These are phyloP conservation scores for Caenorhabditis sp. DNA, from an alignment of 2,888 invertebrate species.

Conservation along the genomic window DNA sequence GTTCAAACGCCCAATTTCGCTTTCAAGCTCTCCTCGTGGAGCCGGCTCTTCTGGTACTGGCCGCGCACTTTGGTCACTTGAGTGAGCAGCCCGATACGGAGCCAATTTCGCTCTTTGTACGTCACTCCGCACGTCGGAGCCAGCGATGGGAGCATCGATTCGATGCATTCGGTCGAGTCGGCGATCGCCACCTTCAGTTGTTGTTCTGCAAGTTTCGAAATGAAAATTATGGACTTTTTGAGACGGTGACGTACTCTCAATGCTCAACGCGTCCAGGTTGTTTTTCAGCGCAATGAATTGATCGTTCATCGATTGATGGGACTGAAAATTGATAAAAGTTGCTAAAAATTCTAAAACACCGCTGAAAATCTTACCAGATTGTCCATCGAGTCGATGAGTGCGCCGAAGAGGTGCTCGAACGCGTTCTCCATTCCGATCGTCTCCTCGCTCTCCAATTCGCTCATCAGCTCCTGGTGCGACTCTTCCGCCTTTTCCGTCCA, in stretches of 20 bases:
- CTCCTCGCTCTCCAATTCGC: constrained; percentile 10
- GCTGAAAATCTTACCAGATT: constrained; percentile 14
- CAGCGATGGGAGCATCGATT: constrained; percentile 5
- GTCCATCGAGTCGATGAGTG: constrained; percentile 29
- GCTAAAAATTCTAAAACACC: background rate
- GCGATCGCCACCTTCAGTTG: constrained; percentile 19
- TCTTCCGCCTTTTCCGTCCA: constrained; percentile 18
- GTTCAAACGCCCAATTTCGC: constrained; percentile 29
- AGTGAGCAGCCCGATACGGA: constrained; percentile 12
- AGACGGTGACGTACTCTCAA: constrained; percentile 14
- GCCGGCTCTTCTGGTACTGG: constrained; percentile 44
- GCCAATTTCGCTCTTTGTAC: constrained; percentile 40
- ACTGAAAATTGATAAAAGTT: constrained; percentile 33
- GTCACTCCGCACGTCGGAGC: constrained; percentile 25
- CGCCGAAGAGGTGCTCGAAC: constrained; percentile 14
- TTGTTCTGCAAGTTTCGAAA: constrained; percentile 23
- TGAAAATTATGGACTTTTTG: background rate
- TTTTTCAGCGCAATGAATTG: constrained; percentile 30
- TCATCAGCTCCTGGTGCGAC: constrained; percentile 16
- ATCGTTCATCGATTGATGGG: constrained; percentile 42
- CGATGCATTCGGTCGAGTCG: constrained; percentile 6
- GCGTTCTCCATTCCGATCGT: background rate
- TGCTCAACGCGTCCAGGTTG: constrained; percentile 25
- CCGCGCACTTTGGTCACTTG: constrained; percentile 40
- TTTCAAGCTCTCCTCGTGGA: constrained; percentile 42